Evolutionary conservation across 2,888 invertebrate species (phyloP), one percentile per base, ranked within the genome.

Genomic region (Orthonevra nobilis): DNA sequence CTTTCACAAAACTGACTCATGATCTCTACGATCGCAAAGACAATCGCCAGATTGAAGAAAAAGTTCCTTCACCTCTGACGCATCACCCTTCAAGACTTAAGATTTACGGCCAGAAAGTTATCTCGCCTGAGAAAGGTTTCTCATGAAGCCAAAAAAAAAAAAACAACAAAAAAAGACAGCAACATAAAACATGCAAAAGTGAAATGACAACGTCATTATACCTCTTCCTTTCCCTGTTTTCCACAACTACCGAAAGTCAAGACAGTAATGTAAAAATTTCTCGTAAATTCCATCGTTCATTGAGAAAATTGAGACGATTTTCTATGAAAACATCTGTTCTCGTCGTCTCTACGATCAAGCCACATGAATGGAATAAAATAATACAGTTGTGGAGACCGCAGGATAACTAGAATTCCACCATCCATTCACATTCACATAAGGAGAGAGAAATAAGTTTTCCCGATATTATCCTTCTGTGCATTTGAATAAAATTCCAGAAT

Each of bases 401-500:
- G 60, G 44, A 60, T 44, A 34, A 64, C 66, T 73, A 50, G 23
- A 56, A 63, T 46, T 48, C 6, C 20, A 28, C 15, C 36, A 32
- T 15, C 52, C 23, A 60, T 77, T 63, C 52, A 48, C 40, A 36
- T 60, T 17, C 36, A 46, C 20, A 56, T 36, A 30, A 32, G 32
- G 32, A 7, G 63, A 40, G 14, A 40, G 32, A 44, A 61, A 69
- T 40, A 63, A 32, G 3, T 36, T 32, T 44, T 32, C 36, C 19
- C 23, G 34, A 50, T 46, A 42, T 30, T 54, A 63, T 60, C 14
- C 20, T 42, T 26, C 42, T 46, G 32, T 19, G 19, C 61, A 79
- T 79, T 79, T 79, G 73, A 79, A 79, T 79, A 79, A 68, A 73
- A 68, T 44, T 68, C 61, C 26, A 38, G 32, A 68, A 46, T 46